phyloP scores from a whole-genome alignment of 92 coral and sea anemone genomes.

The Porites evermanni region DNA sequence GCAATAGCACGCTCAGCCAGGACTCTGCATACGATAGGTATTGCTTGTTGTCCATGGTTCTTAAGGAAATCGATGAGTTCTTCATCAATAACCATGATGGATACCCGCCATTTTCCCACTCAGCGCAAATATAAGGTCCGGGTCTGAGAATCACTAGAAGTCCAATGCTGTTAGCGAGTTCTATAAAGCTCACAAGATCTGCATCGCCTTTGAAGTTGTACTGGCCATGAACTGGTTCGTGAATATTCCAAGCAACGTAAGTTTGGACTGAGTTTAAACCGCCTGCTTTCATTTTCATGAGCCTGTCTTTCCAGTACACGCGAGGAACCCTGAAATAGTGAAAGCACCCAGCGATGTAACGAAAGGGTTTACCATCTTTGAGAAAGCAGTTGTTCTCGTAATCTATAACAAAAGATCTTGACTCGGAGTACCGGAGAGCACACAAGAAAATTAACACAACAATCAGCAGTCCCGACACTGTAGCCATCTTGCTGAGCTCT shows the following conservation, averaged over 20 bases:
- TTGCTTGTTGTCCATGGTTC: conserved; percentile 71
- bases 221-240: conserved; percentile 78
- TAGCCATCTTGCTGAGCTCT: background rate
- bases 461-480: background rate
- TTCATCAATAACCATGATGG: conserved; percentile 95
- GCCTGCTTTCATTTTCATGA: conserved; percentile 87
- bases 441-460: background rate
- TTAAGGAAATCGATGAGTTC: conserved; percentile 74
- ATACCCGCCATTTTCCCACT: conserved; percentile 97
- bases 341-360: conserved; percentile 88
- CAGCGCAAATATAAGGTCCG: conserved; percentile 95
- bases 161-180: conserved; percentile 86
- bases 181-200: conserved; percentile 80
- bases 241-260: conserved; percentile 92
- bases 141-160: conserved; percentile 81
- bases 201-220: conserved; percentile 92
- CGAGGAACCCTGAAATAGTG: conserved; percentile 92
- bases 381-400: conserved; percentile 72
- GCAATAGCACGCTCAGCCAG: conserved; percentile 88
- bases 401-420: conserved; percentile 73
- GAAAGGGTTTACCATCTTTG: conserved; percentile 90
- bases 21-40: conserved; percentile 85
- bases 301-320: conserved; percentile 89
- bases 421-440: background rate
- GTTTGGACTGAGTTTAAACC: conserved; percentile 91